Base-by-base conservation (phyloP, 2,113 vertebrate genomes). In the Zosterops hypoxanthus region DNA sequence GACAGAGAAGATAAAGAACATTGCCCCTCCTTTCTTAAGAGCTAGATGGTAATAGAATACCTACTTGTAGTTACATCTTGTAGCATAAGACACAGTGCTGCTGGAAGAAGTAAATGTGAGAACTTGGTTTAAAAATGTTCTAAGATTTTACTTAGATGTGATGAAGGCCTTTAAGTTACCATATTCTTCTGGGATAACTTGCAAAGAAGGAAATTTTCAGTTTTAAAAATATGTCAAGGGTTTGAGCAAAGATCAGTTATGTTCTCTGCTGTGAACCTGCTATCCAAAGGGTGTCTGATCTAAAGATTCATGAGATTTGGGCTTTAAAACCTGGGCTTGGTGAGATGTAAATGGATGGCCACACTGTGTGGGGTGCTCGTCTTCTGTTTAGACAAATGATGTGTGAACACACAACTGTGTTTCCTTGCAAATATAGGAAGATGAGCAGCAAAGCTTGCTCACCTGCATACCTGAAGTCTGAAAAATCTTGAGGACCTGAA, bases 291-390 rank as follows among this genome's bases (percentile, higher is more conserved):
- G 49, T 63, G 11, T 9, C 41, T 44, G 6, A 9, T 53, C 6
- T 49, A 61, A 75, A 70, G 13, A 73, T 57, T 41, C 10, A 29
- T 53, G 31, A 59, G 52, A 11, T 61, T 57, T 39, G 8, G 17
- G 7, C 17, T 94, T 81, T 70, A 25, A 65, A 72, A 9, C 61
- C 7, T n/a, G 22, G n/a, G 18, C 6, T 53, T 70, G 18, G 7
- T 76, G 17, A 82, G 4, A 25, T 0, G 1, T 18, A 60, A 52
- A 14, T 49, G 11, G 17, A 34, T 26, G 19, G 8, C 14, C 39
- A 50, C 7, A 49, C 2, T 69, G 4, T 56, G 19, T 42, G 36
- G 13, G 3, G 1, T 53, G 24, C 19, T 9, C 1, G 9, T 53
- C 6, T 31, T 39, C 31, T 84, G 7, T 33, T 75, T 42, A 87